Base-by-base conservation (phyloP, 1,140 invertebrate species). In the Drosophila aff. region DNA sequence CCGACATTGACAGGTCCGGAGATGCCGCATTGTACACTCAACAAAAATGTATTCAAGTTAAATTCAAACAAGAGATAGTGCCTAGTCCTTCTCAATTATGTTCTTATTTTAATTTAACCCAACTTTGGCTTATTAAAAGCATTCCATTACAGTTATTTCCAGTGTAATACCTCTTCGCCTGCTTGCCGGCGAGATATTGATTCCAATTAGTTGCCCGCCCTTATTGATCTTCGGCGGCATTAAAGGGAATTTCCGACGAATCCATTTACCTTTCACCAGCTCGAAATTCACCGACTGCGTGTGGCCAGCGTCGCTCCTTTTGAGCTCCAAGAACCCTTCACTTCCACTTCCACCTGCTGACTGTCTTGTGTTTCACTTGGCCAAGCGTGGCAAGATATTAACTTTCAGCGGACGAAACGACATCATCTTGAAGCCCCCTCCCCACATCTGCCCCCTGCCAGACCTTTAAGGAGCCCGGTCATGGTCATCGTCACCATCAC, bases 341-440 rank as follows among this genome's bases (percentile, higher is more conserved):
- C 83, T 82, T 50, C 60, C 47, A 79, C 69, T 67, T 67, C 53
- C 61, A 55, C 63, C 38, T 36, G 38, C 38, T 33, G 52, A 61
- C 31, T 86, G 84, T 75, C 76, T 87, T 76, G 59, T 47, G 72
- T 87, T 89, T 78, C 83, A 80, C 38, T 44, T 33, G 50, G 52
- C 82, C 31, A 57, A 73, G 64, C 66, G 62, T 68, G 49, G 75
- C 82, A 40, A 68, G 77, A 84, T 87, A 87, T 87, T 84, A 78
- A 78, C 62, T 87, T 87, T 78, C 83, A 89, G 55, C 80, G 36
- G 31, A 59, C 50, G 41, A 41, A 52, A 60, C 62, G 31, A 53
- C 72, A 44, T 76, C 71, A 47, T 65, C 61, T 82, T 82, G 60
- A 49, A 77, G 80, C 83, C 31, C 76, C 64, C 79, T 82, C 68